These are phyloP conservation scores for Caenorhabditis zanzibari DNA, from an alignment of 2,888 invertebrate genomes.

Conservation along the genomic window DNA sequence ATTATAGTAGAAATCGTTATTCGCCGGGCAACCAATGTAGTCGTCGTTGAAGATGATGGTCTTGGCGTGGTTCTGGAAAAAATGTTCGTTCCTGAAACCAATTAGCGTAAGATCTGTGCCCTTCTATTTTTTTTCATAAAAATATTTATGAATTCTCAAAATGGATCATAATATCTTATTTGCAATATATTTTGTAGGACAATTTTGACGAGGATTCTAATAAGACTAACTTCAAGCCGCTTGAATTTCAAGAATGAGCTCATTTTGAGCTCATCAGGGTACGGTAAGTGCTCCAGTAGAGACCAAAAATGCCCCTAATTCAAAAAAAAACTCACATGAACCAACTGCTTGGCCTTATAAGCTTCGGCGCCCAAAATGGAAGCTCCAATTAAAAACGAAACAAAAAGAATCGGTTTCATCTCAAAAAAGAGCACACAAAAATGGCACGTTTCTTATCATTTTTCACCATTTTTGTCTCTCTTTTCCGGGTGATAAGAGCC, in stretches of 20 bases:
- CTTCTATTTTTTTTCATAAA: too few species aligned
- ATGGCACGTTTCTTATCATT: conserved; percentile 43
- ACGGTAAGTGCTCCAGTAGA: too few species aligned
- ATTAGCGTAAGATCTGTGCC: too few species aligned
- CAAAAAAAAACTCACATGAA: conserved; percentile 19
- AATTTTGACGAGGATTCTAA: too few species aligned
- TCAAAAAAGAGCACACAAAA: conserved; percentile 7
- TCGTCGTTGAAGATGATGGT: conserved; percentile 34
- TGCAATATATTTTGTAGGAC: too few species aligned
- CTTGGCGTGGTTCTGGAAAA: conserved; percentile 36
- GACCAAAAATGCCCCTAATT: neutral
- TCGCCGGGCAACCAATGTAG: conserved; percentile 71
- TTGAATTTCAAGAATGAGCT: too few species aligned
- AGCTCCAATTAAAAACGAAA: conserved; percentile 12
- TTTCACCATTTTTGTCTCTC: conserved; percentile 12
- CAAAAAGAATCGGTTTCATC: conserved; percentile 25
- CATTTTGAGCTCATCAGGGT: too few species aligned
- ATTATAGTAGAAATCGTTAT: conserved; percentile 74
- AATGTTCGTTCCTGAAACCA: too few species aligned
- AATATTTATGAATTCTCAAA: too few species aligned
- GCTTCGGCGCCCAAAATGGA: conserved; percentile 7
- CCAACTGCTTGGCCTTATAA: conserved; percentile 6
- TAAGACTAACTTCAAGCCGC: too few species aligned
- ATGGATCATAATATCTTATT: too few species aligned
- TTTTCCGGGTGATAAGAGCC: conserved; percentile 33